phyloP scores from a whole-genome alignment of 2,797 vertebrate species.

The Galago senegalensis region DNA sequence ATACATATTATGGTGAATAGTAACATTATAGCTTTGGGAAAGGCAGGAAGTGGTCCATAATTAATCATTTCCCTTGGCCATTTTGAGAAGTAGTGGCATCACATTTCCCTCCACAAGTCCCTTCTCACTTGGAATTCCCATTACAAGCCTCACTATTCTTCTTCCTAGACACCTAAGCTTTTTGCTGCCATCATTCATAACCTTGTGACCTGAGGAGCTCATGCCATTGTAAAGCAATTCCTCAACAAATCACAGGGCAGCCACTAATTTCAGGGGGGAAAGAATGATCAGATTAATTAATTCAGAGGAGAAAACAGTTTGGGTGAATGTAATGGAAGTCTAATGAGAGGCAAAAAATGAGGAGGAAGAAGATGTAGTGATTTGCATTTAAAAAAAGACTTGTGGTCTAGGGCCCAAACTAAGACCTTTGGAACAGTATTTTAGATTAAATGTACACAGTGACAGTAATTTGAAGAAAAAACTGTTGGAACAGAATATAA shows the following conservation, averaged over 20 bases:
- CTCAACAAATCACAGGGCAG: slow-evolving; percentile 42
- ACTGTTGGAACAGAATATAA: slow-evolving; percentile 59
- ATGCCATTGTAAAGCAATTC: slow-evolving; percentile 13
- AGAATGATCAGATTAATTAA: not conserved
- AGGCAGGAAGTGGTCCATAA: not conserved
- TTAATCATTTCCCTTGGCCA: not conserved
- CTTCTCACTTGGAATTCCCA: slow-evolving; percentile 27
- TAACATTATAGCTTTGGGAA: slow-evolving; percentile 7
- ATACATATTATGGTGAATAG: not conserved
- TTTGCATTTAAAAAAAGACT: slow-evolving; percentile 28
- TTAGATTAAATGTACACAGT: slow-evolving; percentile 64
- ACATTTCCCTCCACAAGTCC: not conserved
- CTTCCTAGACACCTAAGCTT: not conserved
- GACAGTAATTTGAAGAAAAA: slow-evolving; percentile 69
- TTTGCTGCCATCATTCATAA: not conserved
- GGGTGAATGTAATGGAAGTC: slow-evolving; percentile 19
- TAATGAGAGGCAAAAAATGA: slow-evolving; percentile 31
- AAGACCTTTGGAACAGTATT: slow-evolving; percentile 47
- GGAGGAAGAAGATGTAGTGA: not conserved
- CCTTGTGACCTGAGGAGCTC: not conserved
- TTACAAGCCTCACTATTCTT: not conserved
- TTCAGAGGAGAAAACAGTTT: not conserved
- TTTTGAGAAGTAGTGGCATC: slow-evolving; percentile 17
- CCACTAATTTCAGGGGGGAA: not conserved
- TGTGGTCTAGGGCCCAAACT: not conserved